Evolutionary conservation across 64 coral and sea anemone genomes (phyloP).

Genomic region (Stylophora pistillata): DNA sequence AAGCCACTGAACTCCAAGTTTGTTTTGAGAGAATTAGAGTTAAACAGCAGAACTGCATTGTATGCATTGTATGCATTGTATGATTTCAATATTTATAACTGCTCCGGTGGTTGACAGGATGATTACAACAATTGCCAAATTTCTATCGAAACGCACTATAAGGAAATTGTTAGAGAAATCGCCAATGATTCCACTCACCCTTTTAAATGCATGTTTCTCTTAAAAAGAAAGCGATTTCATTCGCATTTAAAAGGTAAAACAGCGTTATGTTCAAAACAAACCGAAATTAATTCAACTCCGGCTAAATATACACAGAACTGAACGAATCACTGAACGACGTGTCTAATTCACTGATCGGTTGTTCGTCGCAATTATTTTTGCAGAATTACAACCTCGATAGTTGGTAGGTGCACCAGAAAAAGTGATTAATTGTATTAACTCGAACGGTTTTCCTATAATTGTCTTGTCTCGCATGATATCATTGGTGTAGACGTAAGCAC

Average conservation of each 20-base stretch:
- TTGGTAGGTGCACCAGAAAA: too few relatives aligned
- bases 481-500: too few relatives aligned
- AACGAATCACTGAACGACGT: too few relatives aligned
- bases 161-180: not conserved
- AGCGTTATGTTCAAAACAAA: not conserved
- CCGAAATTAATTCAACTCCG: not conserved
- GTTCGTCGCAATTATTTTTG: too few relatives aligned
- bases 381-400: too few relatives aligned
- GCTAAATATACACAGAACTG: too few relatives aligned
- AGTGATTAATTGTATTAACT: too few relatives aligned
- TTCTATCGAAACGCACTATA: conserved; percentile 1
- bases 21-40: not conserved
- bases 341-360: too few relatives aligned
- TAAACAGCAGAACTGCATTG: not conserved
- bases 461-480: too few relatives aligned
- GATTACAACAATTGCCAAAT: conserved; percentile 8
- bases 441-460: too few relatives aligned
- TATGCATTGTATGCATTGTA: not conserved
- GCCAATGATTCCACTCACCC: not conserved
- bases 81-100: not conserved
- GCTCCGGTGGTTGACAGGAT: not conserved
- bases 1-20: not conserved
- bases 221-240: too few relatives aligned
- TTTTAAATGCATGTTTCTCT: not conserved
- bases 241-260: not conserved